phyloP scores from a whole-genome alignment of 2,797 vertebrate species.

The Acanthurus tractus region DNA sequence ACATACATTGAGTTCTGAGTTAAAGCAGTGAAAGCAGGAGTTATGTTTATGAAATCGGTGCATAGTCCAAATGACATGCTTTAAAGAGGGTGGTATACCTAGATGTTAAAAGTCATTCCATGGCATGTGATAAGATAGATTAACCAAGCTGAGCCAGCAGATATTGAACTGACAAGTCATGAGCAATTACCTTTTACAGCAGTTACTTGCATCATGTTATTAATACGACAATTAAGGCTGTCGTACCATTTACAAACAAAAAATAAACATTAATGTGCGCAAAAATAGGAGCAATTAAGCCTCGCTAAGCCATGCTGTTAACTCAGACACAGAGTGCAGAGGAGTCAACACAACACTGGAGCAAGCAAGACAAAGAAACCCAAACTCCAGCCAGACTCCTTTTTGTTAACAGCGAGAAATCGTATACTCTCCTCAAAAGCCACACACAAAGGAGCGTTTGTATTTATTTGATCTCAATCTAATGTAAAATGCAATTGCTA shows the following conservation, averaged over 20 bases:
- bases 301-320: not conserved
- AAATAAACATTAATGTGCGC: not conserved
- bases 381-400: constrained; percentile 66
- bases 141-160: not conserved
- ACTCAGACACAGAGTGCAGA: constrained; percentile 24
- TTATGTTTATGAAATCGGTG: not conserved
- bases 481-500: not conserved
- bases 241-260: not conserved
- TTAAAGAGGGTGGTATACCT: not conserved
- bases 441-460: not conserved
- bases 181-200: constrained; percentile 5
- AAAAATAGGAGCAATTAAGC: not conserved
- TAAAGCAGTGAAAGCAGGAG: not conserved
- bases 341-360: constrained; percentile 61
- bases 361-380: constrained; percentile 74
- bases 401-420: constrained; percentile 49
- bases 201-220: not conserved
- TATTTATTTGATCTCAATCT: not conserved
- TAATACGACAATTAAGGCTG: not conserved
- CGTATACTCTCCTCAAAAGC: constrained; percentile 16
- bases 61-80: not conserved
- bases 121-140: not conserved
- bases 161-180: not conserved
- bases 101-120: not conserved
- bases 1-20: not conserved